Evolutionary conservation across 2,888 invertebrate species (phyloP).

Genomic region (Crossocerus cetratus): DNA sequence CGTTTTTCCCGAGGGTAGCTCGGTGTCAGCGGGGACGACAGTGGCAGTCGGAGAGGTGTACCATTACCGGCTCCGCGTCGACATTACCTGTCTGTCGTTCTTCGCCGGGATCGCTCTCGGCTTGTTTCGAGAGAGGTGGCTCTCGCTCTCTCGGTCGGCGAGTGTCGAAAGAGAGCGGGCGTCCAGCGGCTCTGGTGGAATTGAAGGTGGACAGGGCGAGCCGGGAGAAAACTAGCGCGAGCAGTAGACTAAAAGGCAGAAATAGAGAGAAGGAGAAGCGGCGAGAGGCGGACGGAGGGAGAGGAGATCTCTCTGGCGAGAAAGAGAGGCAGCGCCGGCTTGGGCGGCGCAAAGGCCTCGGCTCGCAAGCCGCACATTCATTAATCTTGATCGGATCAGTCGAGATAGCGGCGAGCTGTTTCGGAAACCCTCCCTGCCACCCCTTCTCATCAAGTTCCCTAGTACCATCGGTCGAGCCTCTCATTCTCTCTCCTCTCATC

Average conservation of each 20-base stretch:
- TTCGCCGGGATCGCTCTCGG: too few species aligned
- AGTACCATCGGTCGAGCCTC: slow-evolving; percentile 61
- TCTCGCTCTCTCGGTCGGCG: neutral
- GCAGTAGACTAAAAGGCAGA: slow-evolving; percentile 67
- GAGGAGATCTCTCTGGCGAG: neutral
- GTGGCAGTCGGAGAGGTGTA: slow-evolving; percentile 50
- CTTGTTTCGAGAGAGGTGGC: too few species aligned
- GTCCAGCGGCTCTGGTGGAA: neutral
- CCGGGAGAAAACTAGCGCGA: slow-evolving; percentile 41
- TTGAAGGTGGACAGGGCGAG: slow-evolving; percentile 33
- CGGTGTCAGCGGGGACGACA: slow-evolving; percentile 11
- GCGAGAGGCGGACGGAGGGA: slow-evolving; percentile 5
- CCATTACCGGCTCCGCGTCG: slow-evolving; percentile 59
- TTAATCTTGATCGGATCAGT: slow-evolving; percentile 78
- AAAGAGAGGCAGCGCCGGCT: neutral
- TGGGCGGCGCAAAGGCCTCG: slow-evolving; percentile 53
- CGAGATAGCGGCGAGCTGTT: slow-evolving; percentile 76
- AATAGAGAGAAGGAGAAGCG: neutral
- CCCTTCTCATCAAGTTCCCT: slow-evolving; percentile 69
- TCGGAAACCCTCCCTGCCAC: slow-evolving; percentile 74
- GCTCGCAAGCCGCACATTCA: slow-evolving; percentile 80
- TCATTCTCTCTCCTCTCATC: slow-evolving; percentile 38
- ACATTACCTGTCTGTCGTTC: slow-evolving; percentile 65
- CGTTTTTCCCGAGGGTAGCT: slow-evolving; percentile 1
- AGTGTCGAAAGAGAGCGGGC: slow-evolving; percentile 35